These are phyloP conservation scores for Limnephilus rhombicus DNA, from an alignment of 2,888 invertebrate species.

Conservation along the genomic window DNA sequence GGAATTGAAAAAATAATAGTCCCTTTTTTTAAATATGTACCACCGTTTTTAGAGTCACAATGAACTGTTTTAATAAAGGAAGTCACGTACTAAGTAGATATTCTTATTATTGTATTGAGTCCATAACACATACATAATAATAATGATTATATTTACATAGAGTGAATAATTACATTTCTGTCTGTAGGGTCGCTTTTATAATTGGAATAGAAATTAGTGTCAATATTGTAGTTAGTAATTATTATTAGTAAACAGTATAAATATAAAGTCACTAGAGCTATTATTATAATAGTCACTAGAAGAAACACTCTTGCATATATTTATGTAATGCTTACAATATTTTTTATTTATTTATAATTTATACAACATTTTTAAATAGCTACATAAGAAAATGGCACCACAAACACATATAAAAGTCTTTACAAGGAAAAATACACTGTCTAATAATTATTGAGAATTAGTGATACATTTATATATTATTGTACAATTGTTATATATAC, in stretches of 20 bases:
- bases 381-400: slow-evolving; percentile 40
- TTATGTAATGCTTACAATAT: not conserved
- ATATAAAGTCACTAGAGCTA: not conserved
- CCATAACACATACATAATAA: not conserved
- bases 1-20: not conserved
- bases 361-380: slow-evolving; percentile 10
- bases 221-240: not conserved
- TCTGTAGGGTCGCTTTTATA: not conserved
- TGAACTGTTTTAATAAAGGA: not conserved
- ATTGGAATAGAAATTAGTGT: not conserved
- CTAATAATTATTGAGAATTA: not conserved
- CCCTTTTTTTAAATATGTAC: not conserved
- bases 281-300: slow-evolving; percentile 38
- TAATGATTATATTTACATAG: not conserved
- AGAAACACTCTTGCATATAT: slow-evolving; percentile 28
- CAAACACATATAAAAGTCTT: slow-evolving; percentile 8
- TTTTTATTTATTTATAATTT: not conserved
- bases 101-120: not conserved
- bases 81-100: not conserved
- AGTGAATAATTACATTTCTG: not conserved
- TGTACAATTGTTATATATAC: not conserved
- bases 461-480: not conserved
- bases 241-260: not conserved
- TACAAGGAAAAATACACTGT: not conserved
- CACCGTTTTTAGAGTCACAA: not conserved